Conservation (phyloP, 2,797 vertebrate genomes). For the Brachyalestes nurse region DNA sequence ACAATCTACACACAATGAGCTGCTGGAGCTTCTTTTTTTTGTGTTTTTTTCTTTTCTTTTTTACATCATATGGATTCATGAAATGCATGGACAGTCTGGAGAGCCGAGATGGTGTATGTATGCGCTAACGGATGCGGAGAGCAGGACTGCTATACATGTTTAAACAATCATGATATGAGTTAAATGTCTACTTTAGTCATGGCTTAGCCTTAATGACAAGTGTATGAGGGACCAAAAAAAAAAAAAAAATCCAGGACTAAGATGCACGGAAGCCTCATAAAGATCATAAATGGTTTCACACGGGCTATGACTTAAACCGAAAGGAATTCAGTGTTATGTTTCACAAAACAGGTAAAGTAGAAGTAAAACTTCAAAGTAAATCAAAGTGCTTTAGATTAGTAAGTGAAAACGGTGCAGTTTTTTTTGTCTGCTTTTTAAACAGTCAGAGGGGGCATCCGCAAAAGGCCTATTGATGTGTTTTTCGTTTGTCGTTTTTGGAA, state of each 20-base stretch:
- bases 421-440: slow-evolving; percentile 57
- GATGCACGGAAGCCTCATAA: slow-evolving; percentile 24
- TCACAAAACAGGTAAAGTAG: slow-evolving; percentile 69
- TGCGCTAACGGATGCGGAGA: slow-evolving; percentile 6
- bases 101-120: slow-evolving; percentile 9
- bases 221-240: slow-evolving; percentile 19
- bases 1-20: slow-evolving; percentile 44
- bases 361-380: slow-evolving; percentile 64
- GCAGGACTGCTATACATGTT: background rate
- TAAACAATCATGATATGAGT: slow-evolving; percentile 23
- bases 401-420: slow-evolving; percentile 69
- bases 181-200: slow-evolving; percentile 35
- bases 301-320: slow-evolving; percentile 62
- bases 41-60: slow-evolving; percentile 46
- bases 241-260: slow-evolving; percentile 31
- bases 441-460: slow-evolving; percentile 67
- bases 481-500: slow-evolving; percentile 1
- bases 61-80: slow-evolving; percentile 31
- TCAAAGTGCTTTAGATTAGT: slow-evolving; percentile 82
- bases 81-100: slow-evolving; percentile 5
- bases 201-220: slow-evolving; percentile 41
- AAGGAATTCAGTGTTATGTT: slow-evolving; percentile 69
- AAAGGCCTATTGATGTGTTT: slow-evolving; percentile 13
- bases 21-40: background rate
- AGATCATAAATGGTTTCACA: slow-evolving; percentile 5